These are phyloP conservation scores for Stenoptilia bipunctidactyla DNA, from an alignment of 2,888 invertebrate species.

Conservation along the genomic window DNA sequence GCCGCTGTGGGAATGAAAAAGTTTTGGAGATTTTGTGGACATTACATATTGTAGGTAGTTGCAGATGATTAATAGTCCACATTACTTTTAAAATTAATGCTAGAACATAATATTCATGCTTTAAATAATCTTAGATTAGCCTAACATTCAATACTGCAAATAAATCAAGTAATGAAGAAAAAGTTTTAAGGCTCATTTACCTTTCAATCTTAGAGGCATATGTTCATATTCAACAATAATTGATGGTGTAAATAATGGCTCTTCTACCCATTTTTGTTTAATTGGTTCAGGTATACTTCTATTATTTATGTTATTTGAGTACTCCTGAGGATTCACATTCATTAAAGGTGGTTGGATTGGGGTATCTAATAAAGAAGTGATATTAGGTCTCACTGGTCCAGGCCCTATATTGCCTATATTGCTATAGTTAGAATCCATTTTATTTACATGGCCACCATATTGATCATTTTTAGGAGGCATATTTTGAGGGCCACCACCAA, in stretches of 20 bases:
- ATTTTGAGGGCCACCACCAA: constrained; percentile 2
- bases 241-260: constrained; percentile 64
- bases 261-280: constrained; percentile 44
- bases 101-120: no score
- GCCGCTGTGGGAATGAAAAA: no score
- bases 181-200: no score
- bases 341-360: neutral
- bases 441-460: neutral
- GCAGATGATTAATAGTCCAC: no score
- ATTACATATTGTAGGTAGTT: no score
- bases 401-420: constrained; percentile 1
- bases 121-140: no score
- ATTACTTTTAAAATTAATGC: no score
- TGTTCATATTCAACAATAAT: constrained; percentile 81
- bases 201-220: constrained; percentile 66
- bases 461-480: constrained; percentile 13
- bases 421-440: neutral
- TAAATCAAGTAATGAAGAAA: no score
- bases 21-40: no score
- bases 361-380: constrained; percentile 9
- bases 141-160: no score
- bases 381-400: constrained; percentile 8
- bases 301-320: neutral
- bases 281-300: constrained; percentile 13
- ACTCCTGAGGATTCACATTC: constrained; percentile 4